Conservation (phyloP, 2,113 vertebrate genomes). For the Syngnathoides biaculeatus region DNA sequence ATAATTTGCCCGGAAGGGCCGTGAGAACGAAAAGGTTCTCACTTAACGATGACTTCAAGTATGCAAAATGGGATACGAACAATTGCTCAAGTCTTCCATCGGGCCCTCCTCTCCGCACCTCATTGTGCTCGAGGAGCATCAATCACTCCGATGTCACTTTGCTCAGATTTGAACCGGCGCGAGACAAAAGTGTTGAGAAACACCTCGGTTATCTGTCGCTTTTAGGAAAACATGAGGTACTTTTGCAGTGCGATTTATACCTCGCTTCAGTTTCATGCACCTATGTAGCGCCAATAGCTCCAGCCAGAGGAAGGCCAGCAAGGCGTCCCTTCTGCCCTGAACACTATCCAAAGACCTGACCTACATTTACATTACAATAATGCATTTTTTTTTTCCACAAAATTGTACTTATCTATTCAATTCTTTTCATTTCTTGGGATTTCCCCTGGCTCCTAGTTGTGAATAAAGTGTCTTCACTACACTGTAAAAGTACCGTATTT, state of each 20-base stretch:
- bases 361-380: not conserved
- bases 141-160: slow-evolving; percentile 34
- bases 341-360: not conserved
- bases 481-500: too few species aligned
- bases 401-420: too few species aligned
- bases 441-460: too few species aligned
- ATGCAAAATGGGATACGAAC: slow-evolving; percentile 42
- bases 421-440: too few species aligned
- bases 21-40: slow-evolving; percentile 23
- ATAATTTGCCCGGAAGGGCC: slow-evolving; percentile 25
- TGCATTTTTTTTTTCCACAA: too few species aligned
- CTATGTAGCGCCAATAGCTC: slow-evolving; percentile 6
- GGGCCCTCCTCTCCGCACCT: slow-evolving; percentile 5
- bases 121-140: slow-evolving; percentile 33
- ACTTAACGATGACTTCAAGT: slow-evolving; percentile 43
- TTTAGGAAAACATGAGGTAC: slow-evolving; percentile 11
- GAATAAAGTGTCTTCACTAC: too few species aligned
- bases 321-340: not conserved
- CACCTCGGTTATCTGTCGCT: slow-evolving; percentile 23
- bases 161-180: slow-evolving; percentile 16
- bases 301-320: not conserved
- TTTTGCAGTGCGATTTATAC: slow-evolving; percentile 34
- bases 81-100: slow-evolving; percentile 36
- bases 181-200: slow-evolving; percentile 39
- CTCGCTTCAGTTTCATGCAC: slow-evolving; percentile 53